Evolutionary conservation across 2,888 invertebrate genomes (phyloP), one percentile per base, ranked within the genome.

Genomic region (Punctoribates punctum): DNA sequence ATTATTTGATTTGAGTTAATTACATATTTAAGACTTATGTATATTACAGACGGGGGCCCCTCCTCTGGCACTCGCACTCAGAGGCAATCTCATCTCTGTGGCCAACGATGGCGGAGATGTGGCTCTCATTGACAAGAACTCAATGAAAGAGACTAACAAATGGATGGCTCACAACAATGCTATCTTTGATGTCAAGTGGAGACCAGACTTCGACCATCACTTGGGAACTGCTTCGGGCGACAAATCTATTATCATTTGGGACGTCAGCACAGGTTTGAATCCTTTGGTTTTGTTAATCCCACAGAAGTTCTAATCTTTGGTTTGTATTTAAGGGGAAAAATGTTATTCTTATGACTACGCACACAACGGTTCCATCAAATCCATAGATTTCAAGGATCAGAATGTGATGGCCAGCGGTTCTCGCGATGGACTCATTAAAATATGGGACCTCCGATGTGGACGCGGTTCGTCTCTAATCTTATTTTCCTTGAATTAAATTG

Each of bases 111-210:
- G 34, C 51, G 77, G 77, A 20, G 67, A 77, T 72, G 51, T 77
- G 42, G 51, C 25, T 34, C 38, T 77, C 42, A 2, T 77, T 4
- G 34, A 74, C 27, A 74, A 62, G 23, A 23, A 5, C 60, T 6
- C 15, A 17, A 20, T 77, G 42, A 62, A 15, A 34, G 25, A 6
- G n/a, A 1, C 9, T 17, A 15, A 46, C 23, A 77, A 51, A 38
- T 77, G 67, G 51, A 81, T 85, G 81, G 87, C 87, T 77, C 95
- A 95, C 84, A 88, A 88, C 81, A 94, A 95, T 86, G 94, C 94
- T 0, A 90, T 95, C 46, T 95, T 94, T 83, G 94, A 95, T 83
- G 83, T 95, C 74, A 90, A 91, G 0, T 96, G 95, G 95, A 89
- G 90, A 85, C 90, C 90, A 0, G 87, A 88, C 0, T 87, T 90